phyloP scores from a whole-genome alignment of 2,888 invertebrate species.

The Mesorhabditis spiculigera region DNA sequence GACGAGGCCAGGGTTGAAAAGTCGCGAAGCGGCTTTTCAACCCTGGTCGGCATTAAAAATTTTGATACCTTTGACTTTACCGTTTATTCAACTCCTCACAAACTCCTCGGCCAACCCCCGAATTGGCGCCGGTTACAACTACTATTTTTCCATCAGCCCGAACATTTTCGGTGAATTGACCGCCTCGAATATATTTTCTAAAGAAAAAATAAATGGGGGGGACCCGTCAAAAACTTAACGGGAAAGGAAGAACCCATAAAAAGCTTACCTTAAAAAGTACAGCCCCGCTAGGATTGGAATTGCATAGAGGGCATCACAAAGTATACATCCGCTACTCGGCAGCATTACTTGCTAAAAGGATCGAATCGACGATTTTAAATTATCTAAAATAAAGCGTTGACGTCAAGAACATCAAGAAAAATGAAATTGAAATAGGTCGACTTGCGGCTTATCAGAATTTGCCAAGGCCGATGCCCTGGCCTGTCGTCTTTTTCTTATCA shows the following conservation, averaged over 20 bases:
- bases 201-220: not conserved
- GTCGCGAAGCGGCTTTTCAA: too few relatives aligned
- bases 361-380: too few relatives aligned
- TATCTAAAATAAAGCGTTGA: too few relatives aligned
- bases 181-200: slow-evolving; percentile 2
- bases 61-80: not conserved
- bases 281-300: not conserved
- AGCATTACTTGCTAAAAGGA: too few relatives aligned
- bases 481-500: too few relatives aligned
- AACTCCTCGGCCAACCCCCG: not conserved
- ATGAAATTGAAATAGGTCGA: not conserved
- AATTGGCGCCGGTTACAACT: not conserved
- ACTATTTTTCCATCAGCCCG: slow-evolving; percentile 1
- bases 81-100: not conserved
- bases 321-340: not conserved
- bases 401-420: not conserved
- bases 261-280: not conserved
- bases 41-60: too few relatives aligned
- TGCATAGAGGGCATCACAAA: not conserved
- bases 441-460: not conserved
- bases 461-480: too few relatives aligned
- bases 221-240: not conserved
- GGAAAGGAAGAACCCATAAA: not conserved
- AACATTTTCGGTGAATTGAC: not conserved
- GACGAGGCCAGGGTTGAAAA: too few relatives aligned